These are phyloP conservation scores for Daubentonia madagascariensis DNA, from an alignment of 2,113 vertebrate species.

Conservation along the genomic window DNA sequence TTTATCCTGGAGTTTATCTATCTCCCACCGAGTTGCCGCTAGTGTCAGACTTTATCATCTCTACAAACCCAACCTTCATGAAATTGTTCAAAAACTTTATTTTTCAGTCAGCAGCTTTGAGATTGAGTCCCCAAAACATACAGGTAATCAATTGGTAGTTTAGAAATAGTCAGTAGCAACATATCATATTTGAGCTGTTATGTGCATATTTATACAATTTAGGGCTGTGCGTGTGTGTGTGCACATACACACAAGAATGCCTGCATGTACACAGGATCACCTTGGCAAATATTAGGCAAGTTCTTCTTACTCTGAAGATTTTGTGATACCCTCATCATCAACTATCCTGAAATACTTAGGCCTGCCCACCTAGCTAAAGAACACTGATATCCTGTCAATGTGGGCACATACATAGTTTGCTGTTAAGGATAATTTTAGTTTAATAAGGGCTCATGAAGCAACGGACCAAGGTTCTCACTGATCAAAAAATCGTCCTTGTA, in stretches of 20 bases:
- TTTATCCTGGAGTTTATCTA: not conserved
- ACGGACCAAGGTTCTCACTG: not conserved
- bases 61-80: not conserved
- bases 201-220: not conserved
- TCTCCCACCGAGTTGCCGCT: accelerated
- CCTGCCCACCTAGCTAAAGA: not conserved
- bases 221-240: not conserved
- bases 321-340: not conserved
- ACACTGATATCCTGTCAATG: not conserved
- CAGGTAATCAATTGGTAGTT: not conserved
- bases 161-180: not conserved
- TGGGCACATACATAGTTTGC: not conserved
- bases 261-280: not conserved
- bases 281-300: not conserved
- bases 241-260: not conserved
- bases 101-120: not conserved
- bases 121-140: not conserved
- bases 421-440: not conserved
- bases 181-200: not conserved
- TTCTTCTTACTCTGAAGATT: not conserved
- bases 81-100: not conserved
- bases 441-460: constrained; percentile 20
- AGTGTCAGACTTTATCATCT: not conserved
- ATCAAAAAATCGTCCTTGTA: constrained; percentile 30
- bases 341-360: not conserved